Conservation (phyloP, 2,888 invertebrate species). For the Mythimna albipuncta region DNA sequence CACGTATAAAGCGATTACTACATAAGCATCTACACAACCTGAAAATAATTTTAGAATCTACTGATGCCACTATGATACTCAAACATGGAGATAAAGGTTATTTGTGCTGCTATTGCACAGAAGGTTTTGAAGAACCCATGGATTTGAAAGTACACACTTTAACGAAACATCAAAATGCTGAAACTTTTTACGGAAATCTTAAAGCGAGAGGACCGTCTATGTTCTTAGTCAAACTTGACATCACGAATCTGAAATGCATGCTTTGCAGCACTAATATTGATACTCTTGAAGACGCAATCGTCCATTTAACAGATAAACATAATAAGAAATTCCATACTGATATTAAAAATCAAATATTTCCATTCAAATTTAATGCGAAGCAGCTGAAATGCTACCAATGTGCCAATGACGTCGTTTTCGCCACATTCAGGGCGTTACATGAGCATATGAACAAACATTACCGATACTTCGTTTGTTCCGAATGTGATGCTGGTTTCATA, state of each 20-base stretch:
- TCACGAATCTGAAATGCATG: constrained; percentile 48
- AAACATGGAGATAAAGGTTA: constrained; percentile 70
- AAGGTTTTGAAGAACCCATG: constrained; percentile 66
- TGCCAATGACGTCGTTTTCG: constrained; percentile 14
- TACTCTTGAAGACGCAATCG: constrained; percentile 36
- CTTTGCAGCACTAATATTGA: constrained; percentile 50
- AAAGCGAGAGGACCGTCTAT: constrained; percentile 3
- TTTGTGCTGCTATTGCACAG: constrained; percentile 73
- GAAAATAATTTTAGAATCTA: constrained; percentile 32
- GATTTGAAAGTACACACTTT: constrained; percentile 75
- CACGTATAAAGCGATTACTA: constrained; percentile 12
- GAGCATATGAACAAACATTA: constrained; percentile 78
- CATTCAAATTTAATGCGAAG: constrained; percentile 60
- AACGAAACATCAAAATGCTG: constrained; percentile 6
- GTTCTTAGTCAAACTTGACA: constrained; percentile 43
- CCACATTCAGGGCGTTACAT: constrained; percentile 65
- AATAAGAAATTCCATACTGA: constrained; percentile 52
- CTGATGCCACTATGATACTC: constrained; percentile 42
- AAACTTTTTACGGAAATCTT: constrained; percentile 29
- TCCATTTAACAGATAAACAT: constrained; percentile 54
- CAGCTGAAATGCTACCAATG: constrained; percentile 58
- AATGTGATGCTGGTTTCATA: constrained; percentile 76
- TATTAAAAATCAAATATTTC: constrained; percentile 66
- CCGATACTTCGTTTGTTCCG: constrained; percentile 74
- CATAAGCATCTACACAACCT: constrained; percentile 45